Percentiles rank a stretch among this genome's conserved stretches.
phyloP scores from a whole-genome alignment of 2,113 vertebrate species.

The Montifringilla adamsi region DNA sequence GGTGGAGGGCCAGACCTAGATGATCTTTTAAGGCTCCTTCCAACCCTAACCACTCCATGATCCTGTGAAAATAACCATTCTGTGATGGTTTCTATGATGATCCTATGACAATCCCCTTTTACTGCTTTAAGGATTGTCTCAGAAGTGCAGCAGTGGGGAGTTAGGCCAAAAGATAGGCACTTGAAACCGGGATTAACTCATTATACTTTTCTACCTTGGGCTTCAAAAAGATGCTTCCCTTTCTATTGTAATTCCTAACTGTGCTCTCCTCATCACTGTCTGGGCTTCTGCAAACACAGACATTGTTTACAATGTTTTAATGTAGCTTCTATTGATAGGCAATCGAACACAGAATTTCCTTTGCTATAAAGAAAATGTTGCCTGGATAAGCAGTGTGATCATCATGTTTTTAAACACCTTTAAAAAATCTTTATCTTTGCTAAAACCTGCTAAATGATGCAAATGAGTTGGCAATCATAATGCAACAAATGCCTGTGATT shows the following conservation, averaged over 20 bases:
- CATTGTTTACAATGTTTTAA: neutral
- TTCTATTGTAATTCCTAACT: neutral
- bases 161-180: neutral
- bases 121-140: neutral
- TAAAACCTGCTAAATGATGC: conserved; percentile 3
- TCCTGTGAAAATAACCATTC: neutral
- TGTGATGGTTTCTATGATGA: neutral
- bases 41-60: neutral
- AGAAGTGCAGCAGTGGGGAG: neutral
- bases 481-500: neutral
- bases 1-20: neutral
- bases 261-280: neutral
- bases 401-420: neutral
- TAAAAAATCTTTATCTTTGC: neutral
- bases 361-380: neutral
- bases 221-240: neutral
- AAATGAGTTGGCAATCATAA: conserved; percentile 1
- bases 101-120: neutral
- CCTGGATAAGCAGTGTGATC: neutral
- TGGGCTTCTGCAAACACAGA: neutral
- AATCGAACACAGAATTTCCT: neutral
- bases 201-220: neutral
- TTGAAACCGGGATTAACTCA: neutral
- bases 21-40: neutral
- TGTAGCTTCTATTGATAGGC: neutral